phyloP scores from a whole-genome alignment of 30 jellyfish, hydroid and myxozoan species.

The Hydractinia echinata region DNA sequence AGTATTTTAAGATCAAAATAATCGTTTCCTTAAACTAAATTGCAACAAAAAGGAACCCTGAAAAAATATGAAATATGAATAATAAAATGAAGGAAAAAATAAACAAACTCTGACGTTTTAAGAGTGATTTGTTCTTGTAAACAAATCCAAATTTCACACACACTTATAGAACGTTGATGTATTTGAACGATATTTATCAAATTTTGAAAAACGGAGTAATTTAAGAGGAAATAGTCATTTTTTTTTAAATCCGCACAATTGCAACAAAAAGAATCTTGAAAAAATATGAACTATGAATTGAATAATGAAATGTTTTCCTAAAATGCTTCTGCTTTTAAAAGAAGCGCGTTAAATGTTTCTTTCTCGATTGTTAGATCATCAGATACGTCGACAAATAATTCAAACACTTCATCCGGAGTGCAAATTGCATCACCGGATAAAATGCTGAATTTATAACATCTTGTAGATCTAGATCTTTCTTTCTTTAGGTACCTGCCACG shows the following conservation, averaged over 20 bases:
- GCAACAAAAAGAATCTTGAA: not conserved
- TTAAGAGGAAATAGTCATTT: not conserved
- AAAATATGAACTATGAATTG: not conserved
- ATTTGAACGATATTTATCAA: not conserved
- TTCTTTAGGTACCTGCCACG: not conserved
- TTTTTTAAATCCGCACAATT: not conserved
- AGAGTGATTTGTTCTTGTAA: no score
- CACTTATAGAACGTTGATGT: not conserved
- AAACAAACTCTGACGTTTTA: not conserved
- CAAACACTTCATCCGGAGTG: not conserved
- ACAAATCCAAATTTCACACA: no score
- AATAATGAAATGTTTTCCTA: not conserved
- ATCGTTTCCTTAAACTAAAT: no score
- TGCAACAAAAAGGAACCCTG: no score
- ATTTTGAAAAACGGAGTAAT: not conserved
- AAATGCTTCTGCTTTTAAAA: not conserved
- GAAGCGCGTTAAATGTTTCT: not conserved
- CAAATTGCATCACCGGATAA: not conserved
- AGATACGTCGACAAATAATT: not conserved
- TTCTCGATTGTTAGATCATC: constrained; percentile 4
- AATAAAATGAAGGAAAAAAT: no score
- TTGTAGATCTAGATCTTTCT: not conserved
- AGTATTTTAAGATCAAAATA: no score
- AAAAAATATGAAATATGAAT: no score
- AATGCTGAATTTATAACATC: not conserved